A percentile compares a stretch with the other conserved stretches of the same genome.
phyloP scores from a whole-genome alignment of 2,113 vertebrate species.

The Alaudala cheleensis region DNA sequence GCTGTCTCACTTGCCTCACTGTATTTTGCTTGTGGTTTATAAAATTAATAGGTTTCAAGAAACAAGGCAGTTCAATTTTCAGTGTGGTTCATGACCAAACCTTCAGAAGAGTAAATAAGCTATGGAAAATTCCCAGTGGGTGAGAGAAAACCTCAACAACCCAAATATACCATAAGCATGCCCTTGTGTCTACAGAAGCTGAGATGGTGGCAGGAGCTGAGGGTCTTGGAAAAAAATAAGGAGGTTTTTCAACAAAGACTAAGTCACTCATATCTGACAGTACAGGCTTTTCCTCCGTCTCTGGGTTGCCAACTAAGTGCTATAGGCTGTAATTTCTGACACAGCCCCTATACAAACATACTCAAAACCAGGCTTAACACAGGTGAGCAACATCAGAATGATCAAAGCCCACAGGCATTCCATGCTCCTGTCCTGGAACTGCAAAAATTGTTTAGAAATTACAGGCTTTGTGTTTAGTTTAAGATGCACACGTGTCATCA shows the following conservation, averaged over 20 bases:
- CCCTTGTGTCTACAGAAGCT: not conserved
- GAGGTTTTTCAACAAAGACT: not conserved
- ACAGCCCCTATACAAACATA: not conserved
- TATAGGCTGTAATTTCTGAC: not conserved
- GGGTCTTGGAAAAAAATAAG: not conserved
- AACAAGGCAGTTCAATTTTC: slow-evolving; percentile 55
- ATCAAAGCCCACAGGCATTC: not conserved
- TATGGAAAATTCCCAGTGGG: slow-evolving; percentile 38
- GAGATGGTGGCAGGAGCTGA: not conserved
- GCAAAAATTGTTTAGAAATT: not conserved
- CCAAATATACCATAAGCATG: not conserved
- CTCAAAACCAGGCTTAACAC: not conserved
- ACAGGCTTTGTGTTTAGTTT: not conserved
- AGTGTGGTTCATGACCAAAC: slow-evolving; percentile 19
- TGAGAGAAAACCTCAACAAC: slow-evolving; percentile 31
- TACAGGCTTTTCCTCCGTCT: not conserved
- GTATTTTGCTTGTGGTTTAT: slow-evolving; percentile 52
- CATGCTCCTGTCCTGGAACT: not conserved
- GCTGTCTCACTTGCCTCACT: slow-evolving; percentile 45
- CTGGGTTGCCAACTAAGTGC: not conserved
- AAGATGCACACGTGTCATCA: not conserved
- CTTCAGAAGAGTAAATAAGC: slow-evolving; percentile 16
- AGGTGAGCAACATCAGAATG: not conserved
- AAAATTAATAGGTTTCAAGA: slow-evolving; percentile 59
- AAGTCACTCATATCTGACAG: not conserved